Evolutionary conservation across 2,113 vertebrate species (phyloP).

Genomic region (Ochotona curzoniae): DNA sequence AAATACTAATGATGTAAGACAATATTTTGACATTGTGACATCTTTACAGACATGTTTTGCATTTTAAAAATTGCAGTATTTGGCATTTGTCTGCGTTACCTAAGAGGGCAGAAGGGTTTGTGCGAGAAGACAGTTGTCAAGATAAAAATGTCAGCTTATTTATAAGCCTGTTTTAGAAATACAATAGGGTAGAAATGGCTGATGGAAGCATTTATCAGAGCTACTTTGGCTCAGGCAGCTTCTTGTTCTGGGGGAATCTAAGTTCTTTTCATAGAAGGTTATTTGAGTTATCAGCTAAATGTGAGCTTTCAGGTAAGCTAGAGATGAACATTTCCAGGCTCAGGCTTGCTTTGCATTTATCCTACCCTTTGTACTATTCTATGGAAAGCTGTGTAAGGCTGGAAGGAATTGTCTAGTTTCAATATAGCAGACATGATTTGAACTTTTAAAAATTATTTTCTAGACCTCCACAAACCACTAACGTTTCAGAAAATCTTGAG

Average conservation of each 20-base stretch:
- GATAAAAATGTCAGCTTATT: constrained; percentile 36
- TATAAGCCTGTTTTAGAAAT: constrained; percentile 26
- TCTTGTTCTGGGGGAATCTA: not conserved
- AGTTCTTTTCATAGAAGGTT: constrained; percentile 38
- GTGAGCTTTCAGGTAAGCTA: not conserved
- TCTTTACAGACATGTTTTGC: not conserved
- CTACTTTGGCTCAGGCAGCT: constrained; percentile 15
- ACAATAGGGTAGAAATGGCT: not conserved
- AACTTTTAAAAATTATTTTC: constrained; percentile 3
- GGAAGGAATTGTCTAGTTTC: constrained; percentile 10
- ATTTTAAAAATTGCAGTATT: constrained; percentile 7
- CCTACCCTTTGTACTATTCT: not conserved
- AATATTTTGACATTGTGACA: not conserved
- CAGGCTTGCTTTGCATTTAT: constrained; percentile 13
- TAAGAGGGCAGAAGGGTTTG: not conserved
- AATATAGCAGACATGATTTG: constrained; percentile 15
- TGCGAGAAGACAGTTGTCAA: constrained; percentile 38
- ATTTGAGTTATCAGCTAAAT: not conserved
- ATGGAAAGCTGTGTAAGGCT: not conserved
- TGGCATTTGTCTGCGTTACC: not conserved
- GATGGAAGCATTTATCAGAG: constrained; percentile 11
- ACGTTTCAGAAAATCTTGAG: constrained; percentile 29
- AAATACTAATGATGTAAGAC: not conserved
- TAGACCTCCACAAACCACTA: not conserved
- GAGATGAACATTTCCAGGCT: not conserved